Evolutionary conservation across 2,888 invertebrate genomes (phyloP), one percentile per base, ranked within the genome.

Genomic region (Operophtera brumata): DNA sequence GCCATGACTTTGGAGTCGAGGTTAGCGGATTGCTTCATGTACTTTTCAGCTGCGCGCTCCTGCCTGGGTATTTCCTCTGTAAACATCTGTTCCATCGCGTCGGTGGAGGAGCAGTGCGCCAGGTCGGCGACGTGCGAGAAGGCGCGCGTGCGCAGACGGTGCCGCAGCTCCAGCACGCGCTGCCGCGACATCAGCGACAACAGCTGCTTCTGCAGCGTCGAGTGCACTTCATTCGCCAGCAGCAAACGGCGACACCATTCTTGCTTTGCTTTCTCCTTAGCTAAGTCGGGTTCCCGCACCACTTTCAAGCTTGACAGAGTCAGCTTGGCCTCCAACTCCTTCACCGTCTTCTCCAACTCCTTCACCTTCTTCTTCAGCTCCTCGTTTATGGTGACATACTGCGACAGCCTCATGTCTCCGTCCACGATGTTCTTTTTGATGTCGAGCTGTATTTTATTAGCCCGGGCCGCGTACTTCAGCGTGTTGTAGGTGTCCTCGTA

Each of bases 401-500:
- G 93, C 0, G 93, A 92, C 26, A 93, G 80, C 59, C 94, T 93
- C 78, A 94, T 90, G 46, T 94, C 92, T 0, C 94, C 93, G 46
- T 93, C 93, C 0, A 95, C 90, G 25, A 96, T 92, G 74, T 96
- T 96, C 80, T 88, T 89, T 70, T 87, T 89, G 3, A 88, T 84
- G 34, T 75, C 82, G 1, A 87, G 75, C 67, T 96, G 95, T 48
- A 97, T 97, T 68, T 95, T 94, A 76, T 95, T 96, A 0, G 96
- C 96, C 46, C 96, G 82, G 32, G 94, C 94, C 0, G 96, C 96
- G 74, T 96, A 97, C 65, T 96, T 96, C 1, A 98, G 80, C 0
- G 98, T 98, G 67, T 98, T 98, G 77, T 97, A 97, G 0, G 98
- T 97, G 72, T 98, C 98, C 70, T 98, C 98, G 73, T 94, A 97